Evolutionary conservation across 2,113 vertebrate species (phyloP).

Genomic region (Cinclus cinclus): DNA sequence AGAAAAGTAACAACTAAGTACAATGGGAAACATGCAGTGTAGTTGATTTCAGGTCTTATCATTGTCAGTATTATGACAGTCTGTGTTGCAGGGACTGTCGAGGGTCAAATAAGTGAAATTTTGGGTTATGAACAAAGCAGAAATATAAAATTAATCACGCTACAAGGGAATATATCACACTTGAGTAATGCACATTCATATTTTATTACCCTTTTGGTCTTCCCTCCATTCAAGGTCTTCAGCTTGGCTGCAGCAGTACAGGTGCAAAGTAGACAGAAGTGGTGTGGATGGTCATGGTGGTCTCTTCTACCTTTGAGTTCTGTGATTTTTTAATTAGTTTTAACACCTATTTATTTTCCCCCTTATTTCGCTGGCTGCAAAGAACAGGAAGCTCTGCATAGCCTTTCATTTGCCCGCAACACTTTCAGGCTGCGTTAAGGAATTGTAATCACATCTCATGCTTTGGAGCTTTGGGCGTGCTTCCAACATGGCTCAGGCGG

Average conservation of each 20-base stretch:
- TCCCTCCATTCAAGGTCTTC: not conserved
- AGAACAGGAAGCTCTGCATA: not conserved
- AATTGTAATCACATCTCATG: conserved; percentile 46
- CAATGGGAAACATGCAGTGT: not conserved
- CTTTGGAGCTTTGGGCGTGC: not conserved
- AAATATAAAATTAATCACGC: not conserved
- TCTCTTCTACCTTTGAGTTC: not conserved
- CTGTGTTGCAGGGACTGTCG: not conserved
- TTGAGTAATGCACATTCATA: not conserved
- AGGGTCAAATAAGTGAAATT: not conserved
- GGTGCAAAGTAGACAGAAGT: not conserved
- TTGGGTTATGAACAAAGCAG: not conserved
- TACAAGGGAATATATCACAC: too few species aligned
- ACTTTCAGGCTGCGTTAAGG: conserved; percentile 9
- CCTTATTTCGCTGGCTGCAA: not conserved
- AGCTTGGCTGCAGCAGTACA: not conserved
- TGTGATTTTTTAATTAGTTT: not conserved
- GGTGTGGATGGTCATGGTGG: not conserved
- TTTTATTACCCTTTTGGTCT: not conserved
- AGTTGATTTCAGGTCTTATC: not conserved
- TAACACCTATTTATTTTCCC: not conserved
- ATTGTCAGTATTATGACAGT: not conserved
- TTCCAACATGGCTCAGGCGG: not conserved
- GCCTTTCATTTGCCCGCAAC: conserved; percentile 8
- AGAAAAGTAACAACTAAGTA: not conserved